A percentile compares a stretch with the other conserved stretches of the same genome.
Evolutionary conservation across 2,797 vertebrate genomes (phyloP).

Genomic region (Myoxocephalus aenaeus): DNA sequence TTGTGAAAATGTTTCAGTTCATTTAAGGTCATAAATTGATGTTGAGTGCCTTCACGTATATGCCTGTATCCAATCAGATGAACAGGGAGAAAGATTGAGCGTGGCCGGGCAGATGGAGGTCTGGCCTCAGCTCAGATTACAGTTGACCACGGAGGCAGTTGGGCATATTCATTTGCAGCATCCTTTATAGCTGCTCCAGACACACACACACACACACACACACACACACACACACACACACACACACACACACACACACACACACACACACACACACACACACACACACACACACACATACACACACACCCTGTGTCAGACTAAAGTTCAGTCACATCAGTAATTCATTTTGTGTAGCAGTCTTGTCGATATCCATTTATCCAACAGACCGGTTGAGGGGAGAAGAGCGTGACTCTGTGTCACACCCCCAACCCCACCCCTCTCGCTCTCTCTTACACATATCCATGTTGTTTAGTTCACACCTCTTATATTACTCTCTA

Average conservation of each 20-base stretch:
- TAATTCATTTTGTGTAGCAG: slow-evolving; percentile 69
- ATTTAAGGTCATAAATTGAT: background rate
- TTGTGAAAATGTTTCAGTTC: slow-evolving; percentile 4
- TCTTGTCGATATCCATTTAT: slow-evolving; percentile 78
- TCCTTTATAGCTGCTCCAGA: slow-evolving; percentile 53
- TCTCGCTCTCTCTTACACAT: background rate
- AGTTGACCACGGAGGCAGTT: slow-evolving; percentile 54
- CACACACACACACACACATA: slow-evolving; percentile 15
- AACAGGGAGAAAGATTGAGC: background rate
- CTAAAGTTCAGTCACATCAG: slow-evolving; percentile 75
- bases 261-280: slow-evolving; percentile 4
- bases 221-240: slow-evolving; percentile 10
- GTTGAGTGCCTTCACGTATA: background rate
- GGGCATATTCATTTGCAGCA: slow-evolving; percentile 47
- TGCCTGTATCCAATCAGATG: background rate
- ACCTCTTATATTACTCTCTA: background rate
- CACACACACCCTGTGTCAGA: slow-evolving; percentile 40
- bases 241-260: slow-evolving; percentile 5
- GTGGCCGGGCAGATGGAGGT: slow-evolving; percentile 36
- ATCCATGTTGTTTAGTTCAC: slow-evolving; percentile 11
- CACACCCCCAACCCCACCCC: background rate
- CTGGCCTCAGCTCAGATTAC: slow-evolving; percentile 41
- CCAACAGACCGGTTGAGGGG: slow-evolving; percentile 45
- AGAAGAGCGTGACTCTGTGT: slow-evolving; percentile 27
- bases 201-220: slow-evolving; percentile 2